phyloP scores from a whole-genome alignment of 2,113 vertebrate genomes.

The Rhabdornis inornatus region DNA sequence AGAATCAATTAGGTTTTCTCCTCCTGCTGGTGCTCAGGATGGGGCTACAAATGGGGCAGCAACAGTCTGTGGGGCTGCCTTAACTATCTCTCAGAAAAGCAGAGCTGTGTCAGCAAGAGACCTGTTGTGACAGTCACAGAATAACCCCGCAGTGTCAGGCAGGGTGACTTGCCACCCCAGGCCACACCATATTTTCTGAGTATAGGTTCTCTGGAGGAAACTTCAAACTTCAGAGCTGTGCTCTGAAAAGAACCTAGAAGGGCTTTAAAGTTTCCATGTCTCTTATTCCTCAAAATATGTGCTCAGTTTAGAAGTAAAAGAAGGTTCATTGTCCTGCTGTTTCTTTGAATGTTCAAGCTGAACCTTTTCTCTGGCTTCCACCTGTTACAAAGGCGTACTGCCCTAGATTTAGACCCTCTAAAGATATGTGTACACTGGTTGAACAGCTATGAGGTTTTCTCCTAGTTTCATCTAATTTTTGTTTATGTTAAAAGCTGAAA shows the following conservation, averaged over 20 bases:
- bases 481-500: background rate
- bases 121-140: background rate
- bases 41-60: background rate
- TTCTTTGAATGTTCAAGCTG: slow-evolving; percentile 6
- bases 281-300: background rate
- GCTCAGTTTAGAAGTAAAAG: background rate
- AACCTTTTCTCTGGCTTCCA: background rate
- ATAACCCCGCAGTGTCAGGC: background rate
- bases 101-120: background rate
- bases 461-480: background rate
- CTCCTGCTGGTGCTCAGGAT: background rate
- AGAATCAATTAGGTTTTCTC: background rate
- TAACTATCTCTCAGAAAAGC: background rate
- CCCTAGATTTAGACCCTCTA: background rate
- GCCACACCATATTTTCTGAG: background rate
- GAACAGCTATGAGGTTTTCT: background rate
- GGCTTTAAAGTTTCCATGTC: background rate
- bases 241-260: background rate
- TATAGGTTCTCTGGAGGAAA: background rate
- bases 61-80: background rate
- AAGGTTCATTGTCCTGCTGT: background rate
- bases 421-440: background rate
- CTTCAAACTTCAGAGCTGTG: background rate
- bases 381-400: background rate
- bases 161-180: background rate